These are phyloP conservation scores for Ochropleura leucogaster DNA, from an alignment of 2,888 invertebrate genomes.

Conservation along the genomic window DNA sequence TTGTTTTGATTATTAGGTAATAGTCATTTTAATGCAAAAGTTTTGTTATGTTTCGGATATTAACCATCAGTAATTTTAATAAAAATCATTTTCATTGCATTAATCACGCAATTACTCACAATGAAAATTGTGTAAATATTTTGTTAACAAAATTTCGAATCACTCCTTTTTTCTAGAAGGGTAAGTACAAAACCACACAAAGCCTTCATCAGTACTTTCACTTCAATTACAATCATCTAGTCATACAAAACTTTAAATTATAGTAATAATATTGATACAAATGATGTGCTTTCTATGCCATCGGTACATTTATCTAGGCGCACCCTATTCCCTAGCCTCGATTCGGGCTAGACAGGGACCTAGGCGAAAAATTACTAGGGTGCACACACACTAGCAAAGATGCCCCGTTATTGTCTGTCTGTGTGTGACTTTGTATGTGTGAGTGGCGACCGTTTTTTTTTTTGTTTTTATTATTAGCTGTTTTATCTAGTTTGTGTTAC, in stretches of 20 bases:
- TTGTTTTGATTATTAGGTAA: too few species aligned
- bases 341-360: slow-evolving; percentile 85
- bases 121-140: background rate
- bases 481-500: background rate
- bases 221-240: background rate
- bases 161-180: background rate
- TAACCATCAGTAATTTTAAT: background rate
- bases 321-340: slow-evolving; percentile 87
- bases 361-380: slow-evolving; percentile 88
- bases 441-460: slow-evolving; percentile 29
- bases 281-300: slow-evolving; percentile 67
- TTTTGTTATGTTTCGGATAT: too few species aligned
- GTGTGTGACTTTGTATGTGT: slow-evolving; percentile 33
- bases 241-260: background rate
- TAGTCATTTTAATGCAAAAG: too few species aligned
- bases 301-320: slow-evolving; percentile 85
- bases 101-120: slow-evolving; percentile 21
- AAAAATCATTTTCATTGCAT: background rate
- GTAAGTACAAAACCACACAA: background rate
- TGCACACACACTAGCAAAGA: slow-evolving; percentile 74
- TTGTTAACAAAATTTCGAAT: background rate
- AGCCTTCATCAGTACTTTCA: background rate
- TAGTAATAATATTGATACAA: background rate
- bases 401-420: slow-evolving; percentile 35
- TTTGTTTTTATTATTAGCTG: slow-evolving; percentile 30